phyloP scores from a whole-genome alignment of 2,113 vertebrate genomes.

The Elgaria multicarinata region DNA sequence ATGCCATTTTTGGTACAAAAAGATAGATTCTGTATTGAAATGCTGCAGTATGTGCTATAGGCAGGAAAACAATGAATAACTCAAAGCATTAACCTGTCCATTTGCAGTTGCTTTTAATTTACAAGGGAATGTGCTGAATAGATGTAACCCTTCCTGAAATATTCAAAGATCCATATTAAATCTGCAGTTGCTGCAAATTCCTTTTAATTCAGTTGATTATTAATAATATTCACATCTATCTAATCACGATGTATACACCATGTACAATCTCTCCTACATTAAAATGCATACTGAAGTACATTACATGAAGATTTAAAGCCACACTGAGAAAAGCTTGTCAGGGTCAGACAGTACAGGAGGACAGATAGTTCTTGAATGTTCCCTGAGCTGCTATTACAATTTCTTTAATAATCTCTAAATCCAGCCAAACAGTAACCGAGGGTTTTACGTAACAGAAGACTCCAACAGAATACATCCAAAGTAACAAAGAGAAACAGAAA shows the following conservation, averaged over 20 bases:
- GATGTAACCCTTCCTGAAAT: constrained; percentile 66
- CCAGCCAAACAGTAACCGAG: constrained; percentile 69
- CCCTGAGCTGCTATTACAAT: constrained; percentile 66
- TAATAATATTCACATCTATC: constrained; percentile 58
- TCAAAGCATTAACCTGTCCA: constrained; percentile 44
- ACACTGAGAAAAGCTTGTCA: constrained; percentile 63
- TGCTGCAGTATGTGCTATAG: constrained; percentile 60
- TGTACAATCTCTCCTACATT: constrained; percentile 65
- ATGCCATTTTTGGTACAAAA: constrained; percentile 59
- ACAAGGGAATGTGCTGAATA: constrained; percentile 46
- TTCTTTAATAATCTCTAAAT: constrained; percentile 79
- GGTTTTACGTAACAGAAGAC: constrained; percentile 70
- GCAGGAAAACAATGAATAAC: constrained; percentile 63
- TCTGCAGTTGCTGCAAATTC: constrained; percentile 40
- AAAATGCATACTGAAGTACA: constrained; percentile 73
- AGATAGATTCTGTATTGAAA: constrained; percentile 48
- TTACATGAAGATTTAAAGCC: constrained; percentile 73
- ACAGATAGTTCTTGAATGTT: constrained; percentile 65
- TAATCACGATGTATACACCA: constrained; percentile 22
- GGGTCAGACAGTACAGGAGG: constrained; percentile 68
- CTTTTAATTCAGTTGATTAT: constrained; percentile 41
- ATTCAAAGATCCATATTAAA: constrained; percentile 44
- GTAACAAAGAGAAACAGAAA: constrained; percentile 72
- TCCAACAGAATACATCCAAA: constrained; percentile 68
- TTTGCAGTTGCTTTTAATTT: constrained; percentile 67